Evolutionary conservation across 2,888 invertebrate species (phyloP).

Genomic region (Phyto melanocephala): DNA sequence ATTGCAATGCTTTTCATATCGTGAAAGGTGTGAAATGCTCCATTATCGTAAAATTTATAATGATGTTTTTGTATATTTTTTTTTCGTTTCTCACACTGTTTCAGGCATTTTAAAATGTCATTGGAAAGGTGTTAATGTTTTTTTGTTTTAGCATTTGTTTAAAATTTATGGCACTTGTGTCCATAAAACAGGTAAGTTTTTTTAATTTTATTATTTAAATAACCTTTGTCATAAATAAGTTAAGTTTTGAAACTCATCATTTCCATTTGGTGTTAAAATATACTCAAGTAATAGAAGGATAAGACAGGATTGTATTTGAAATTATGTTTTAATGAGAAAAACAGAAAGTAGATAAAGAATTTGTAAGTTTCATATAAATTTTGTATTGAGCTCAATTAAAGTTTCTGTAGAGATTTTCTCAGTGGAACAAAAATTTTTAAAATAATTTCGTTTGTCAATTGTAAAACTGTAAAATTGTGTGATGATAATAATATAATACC

Average conservation of each 20-base stretch:
- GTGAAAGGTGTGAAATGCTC: constrained; percentile 75
- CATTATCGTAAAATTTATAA: constrained; percentile 76
- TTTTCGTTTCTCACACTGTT: not conserved
- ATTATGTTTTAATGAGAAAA: too few species aligned
- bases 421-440: too few species aligned
- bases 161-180: constrained; percentile 29
- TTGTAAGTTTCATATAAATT: too few species aligned
- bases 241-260: not conserved
- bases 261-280: not conserved
- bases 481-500: too few species aligned
- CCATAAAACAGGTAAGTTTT: not conserved
- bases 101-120: constrained; percentile 46
- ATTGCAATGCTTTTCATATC: constrained; percentile 37
- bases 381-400: too few species aligned
- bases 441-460: too few species aligned
- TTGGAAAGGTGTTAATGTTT: constrained; percentile 53
- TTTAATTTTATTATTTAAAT: constrained; percentile 13
- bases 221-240: constrained; percentile 46
- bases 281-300: not conserved
- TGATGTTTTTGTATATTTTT: constrained; percentile 61
- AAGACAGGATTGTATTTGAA: not conserved
- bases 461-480: too few species aligned
- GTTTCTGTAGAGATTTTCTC: too few species aligned
- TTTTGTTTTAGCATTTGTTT: not conserved
- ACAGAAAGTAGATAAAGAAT: too few species aligned